phyloP scores from a whole-genome alignment of 2,888 invertebrate species.

The Teinopalpus imperialis region DNA sequence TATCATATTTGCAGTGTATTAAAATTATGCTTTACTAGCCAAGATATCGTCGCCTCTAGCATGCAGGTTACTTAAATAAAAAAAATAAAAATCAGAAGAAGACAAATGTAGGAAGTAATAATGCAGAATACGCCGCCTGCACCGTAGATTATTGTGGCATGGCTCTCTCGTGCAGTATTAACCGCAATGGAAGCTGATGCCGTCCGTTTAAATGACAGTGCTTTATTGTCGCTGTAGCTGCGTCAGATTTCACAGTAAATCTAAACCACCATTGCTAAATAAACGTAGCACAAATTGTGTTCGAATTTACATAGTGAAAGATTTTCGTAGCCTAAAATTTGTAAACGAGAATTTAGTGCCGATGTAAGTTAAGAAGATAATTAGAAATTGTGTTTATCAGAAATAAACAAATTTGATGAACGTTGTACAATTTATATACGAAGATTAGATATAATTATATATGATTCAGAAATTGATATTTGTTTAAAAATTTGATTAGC shows the following conservation, averaged over 20 bases:
- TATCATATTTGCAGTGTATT: too few species aligned
- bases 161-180: constrained; percentile 19
- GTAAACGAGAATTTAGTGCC: not conserved
- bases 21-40: too few species aligned
- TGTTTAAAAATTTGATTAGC: too few species aligned
- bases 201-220: constrained; percentile 23
- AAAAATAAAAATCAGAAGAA: not conserved
- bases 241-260: constrained; percentile 26
- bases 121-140: constrained; percentile 8
- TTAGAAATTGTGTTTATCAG: too few species aligned
- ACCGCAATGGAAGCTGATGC: constrained; percentile 22
- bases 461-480: too few species aligned
- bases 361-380: too few species aligned
- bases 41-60: too few species aligned
- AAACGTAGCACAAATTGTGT: constrained; percentile 14
- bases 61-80: too few species aligned
- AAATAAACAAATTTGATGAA: too few species aligned
- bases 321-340: not conserved
- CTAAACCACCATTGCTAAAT: constrained; percentile 19
- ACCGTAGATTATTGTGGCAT: constrained; percentile 18
- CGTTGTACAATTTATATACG: too few species aligned
- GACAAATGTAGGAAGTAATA: constrained; percentile 13
- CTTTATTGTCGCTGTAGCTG: constrained; percentile 22
- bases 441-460: too few species aligned
- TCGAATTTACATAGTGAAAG: constrained; percentile 13